Evolutionary conservation across 2,797 vertebrate genomes (phyloP), one percentile per base, ranked within the genome.

Genomic region (Phoebastria nigripes): DNA sequence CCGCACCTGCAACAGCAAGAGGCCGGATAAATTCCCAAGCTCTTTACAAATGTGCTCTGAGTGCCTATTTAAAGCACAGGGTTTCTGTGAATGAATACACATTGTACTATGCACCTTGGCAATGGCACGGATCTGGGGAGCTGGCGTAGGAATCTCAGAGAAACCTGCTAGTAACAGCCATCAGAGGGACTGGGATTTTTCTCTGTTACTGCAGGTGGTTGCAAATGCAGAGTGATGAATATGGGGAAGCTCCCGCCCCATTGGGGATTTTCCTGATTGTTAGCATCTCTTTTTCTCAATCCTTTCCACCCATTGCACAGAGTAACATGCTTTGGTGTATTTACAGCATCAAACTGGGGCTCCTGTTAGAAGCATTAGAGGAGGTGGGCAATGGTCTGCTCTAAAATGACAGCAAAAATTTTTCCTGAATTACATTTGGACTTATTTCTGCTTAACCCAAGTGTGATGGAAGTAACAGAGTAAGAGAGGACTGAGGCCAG

Each of bases 181-280:
- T 24, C 52, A 41, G 24, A 61, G 65, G 44, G 44, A 6, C 14
- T 10, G 51, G 52, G 62, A 5, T n/a, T n/a, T 46, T 17, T 2
- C 54, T 29, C 16, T 24, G 10, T 6, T 8, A 4, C n/a, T 49
- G 35, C 31, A 65, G 54, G 44, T 10, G 51, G 37, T 0, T 78
- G 81, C 35, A 24, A 72, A 87, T 0, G 11, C 24, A 41, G n/a
- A 21, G 24, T 8, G 63, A 70, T 22, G 65, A 58, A 37, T 7
- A 11, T 5, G 17, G 59, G 83, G 47, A 28, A 67, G 54, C 26
- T 82, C n/a, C 59, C 13, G 10, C 31, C 80, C 20, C 0, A 0
- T 41, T 8, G n/a, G 61, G 66, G 33, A 8, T 65, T 56, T 12
- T 76, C 58, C 46, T 80, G 25, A 21, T 16, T 51, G 7, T 16